Evolutionary conservation across 2,888 invertebrate species (phyloP).

Genomic region (Andrena dorsata): DNA sequence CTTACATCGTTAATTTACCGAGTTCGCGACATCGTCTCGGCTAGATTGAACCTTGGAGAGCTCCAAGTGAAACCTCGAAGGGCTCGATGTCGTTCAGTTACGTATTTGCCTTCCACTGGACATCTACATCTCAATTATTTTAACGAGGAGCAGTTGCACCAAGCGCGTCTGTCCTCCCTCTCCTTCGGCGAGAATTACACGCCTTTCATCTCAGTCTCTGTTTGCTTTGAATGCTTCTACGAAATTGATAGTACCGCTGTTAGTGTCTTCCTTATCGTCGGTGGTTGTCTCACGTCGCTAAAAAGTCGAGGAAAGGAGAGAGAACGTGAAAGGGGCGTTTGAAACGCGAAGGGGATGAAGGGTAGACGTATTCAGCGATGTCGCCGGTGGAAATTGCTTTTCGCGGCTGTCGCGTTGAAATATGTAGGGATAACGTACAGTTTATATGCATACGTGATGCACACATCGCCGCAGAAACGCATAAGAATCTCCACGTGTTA

Average conservation of each 20-base stretch:
- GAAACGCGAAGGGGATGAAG: conserved; percentile 46
- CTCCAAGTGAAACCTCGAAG: not conserved
- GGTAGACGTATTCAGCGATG: conserved; percentile 40
- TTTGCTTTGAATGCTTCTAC: not conserved
- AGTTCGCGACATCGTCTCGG: conserved; percentile 25
- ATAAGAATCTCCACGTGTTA: conserved; percentile 12
- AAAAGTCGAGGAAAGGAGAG: not conserved
- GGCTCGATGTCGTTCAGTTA: conserved; percentile 20
- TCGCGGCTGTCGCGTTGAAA: conserved; percentile 45
- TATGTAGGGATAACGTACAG: conserved; percentile 38
- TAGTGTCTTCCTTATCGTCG: not conserved
- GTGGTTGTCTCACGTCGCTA: not conserved
- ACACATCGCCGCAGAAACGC: conserved; percentile 24
- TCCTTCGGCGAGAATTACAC: not conserved
- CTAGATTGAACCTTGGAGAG: not conserved
- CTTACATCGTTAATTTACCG: conserved; percentile 55
- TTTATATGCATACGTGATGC: conserved; percentile 32
- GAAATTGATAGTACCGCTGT: not conserved
- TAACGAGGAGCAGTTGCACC: too few species aligned
- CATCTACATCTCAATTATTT: too few species aligned
- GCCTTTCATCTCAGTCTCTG: not conserved
- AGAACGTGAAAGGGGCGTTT: not conserved
- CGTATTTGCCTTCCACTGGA: conserved; percentile 37
- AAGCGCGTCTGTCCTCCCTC: not conserved
- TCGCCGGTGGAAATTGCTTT: conserved; percentile 57